Base-by-base conservation (phyloP, 2,797 vertebrate species). In the Acipenser oxyrinchus region DNA sequence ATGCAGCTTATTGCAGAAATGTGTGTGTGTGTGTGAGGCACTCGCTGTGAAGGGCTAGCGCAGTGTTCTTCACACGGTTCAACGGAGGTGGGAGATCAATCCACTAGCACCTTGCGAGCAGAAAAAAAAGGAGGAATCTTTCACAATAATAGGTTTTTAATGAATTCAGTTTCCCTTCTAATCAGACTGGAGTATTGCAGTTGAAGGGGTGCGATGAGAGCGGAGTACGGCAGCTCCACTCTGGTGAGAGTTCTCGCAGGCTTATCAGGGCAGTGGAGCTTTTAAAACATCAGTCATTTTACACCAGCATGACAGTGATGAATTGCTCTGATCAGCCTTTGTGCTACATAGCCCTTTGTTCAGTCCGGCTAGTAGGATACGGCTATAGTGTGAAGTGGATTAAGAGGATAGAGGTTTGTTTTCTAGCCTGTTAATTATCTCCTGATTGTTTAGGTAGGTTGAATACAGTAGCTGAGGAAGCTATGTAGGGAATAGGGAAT, bases 261-360 rank as follows among this genome's bases (percentile, higher is more conserved):
- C 75, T 71, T 68, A 3, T 7, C 65, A 53, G 76, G 70, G 75
- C 77, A 71, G 70, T 68, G 8, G 64, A 62, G 13, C 48, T 13
- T 62, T 69, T 72, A 73, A 73, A 75, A 71, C 81, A 86, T 87
- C 79, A 69, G 72, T 87, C 83, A 81, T 79, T 71, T 82, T 75
- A 61, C 84, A 73, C 85, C 86, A 85, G 0, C 59, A 0, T 84
- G 87, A 87, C 88, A 83, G 73, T 88, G 88, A 91, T 87, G 85
- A 88, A 91, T 91, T 81, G 79, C 75, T 73, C 63, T 48, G 75
- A 77, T 74, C 74, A 76, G 62, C 75, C 74, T 74, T 67, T 49
- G 48, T 63, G 68, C 77, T 75, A 64, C 68, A 8, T 57, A 72
- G 75, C 74, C 66, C 48, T 72, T 62, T 82, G 73, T 74, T 77